Evolutionary conservation across 1,140 invertebrate species (phyloP), one percentile per base, ranked within the genome.

Genomic region (Heterodera carotae): DNA sequence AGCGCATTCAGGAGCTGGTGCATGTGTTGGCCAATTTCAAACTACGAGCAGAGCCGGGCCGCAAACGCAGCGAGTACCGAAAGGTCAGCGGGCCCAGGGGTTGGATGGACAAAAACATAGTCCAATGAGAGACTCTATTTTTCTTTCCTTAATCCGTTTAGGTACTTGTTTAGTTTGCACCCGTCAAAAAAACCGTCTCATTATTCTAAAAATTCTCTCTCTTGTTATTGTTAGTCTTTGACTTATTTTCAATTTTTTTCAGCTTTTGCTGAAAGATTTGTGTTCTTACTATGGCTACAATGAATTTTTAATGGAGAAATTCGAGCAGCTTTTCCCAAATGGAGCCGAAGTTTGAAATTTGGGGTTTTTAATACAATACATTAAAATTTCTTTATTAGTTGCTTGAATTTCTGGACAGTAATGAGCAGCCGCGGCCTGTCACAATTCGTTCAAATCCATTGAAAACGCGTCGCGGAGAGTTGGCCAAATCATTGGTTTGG

Each of bases 381-480:
- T 34, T 10, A 34, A 75, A 39, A n/a, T 39, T 66, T 6, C 18
- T 56, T 68, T 84, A 87, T 73, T 73, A 90, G 89, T 89, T 99
- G 29, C 90, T 97, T 80, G 95, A 98, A 86, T 96, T 95, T 89
- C 89, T 99, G 22, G 97, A 99, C 91, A 94, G 97, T 0, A 97
- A 95, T 88, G 97, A 99, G 91, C 91, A 94, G 22, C 93, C 94
- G 75, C 90, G 97, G 83, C 97, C 97, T 4, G 89, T 99, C 29
- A 99, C 97, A 0, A 94, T 99, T 77, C 90, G 97, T 78, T 94
- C 95, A 5, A 99, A 99, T 85, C 96, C 93, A 75, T 90, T 99
- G 15, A 99, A 98, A 90, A 96, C 95, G 0, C 90, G 96, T 80
- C 90, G 96, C 80, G 90, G 94, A 69, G 96, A 98, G 89, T 90